phyloP scores from a whole-genome alignment of 2,888 invertebrate genomes.

The Rotaria magnacalcarata region DNA sequence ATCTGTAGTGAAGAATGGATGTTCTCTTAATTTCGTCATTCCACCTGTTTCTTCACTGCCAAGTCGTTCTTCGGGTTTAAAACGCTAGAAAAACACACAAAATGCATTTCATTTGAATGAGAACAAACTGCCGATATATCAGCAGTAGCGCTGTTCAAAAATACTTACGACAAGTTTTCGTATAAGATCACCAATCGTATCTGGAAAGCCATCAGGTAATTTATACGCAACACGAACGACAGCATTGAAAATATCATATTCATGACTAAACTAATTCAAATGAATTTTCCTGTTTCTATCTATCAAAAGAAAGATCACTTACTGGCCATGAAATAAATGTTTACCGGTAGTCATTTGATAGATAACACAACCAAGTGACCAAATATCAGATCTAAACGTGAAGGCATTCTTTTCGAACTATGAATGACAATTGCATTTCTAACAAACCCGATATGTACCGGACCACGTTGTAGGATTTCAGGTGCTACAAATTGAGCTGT shows the following conservation, averaged over 20 bases:
- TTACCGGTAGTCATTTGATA: constrained; percentile 92
- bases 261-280: constrained; percentile 65
- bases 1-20: constrained; percentile 71
- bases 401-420: no score
- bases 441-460: constrained; percentile 51
- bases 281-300: background rate
- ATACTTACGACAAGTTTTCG: background rate
- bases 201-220: constrained; percentile 78
- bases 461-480: constrained; percentile 71
- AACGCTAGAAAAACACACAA: constrained; percentile 57
- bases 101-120: no score
- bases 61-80: constrained; percentile 74
- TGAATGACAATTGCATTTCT: no score
- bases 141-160: no score
- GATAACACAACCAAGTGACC: constrained; percentile 93
- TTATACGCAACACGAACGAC: constrained; percentile 82
- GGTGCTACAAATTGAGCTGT: constrained; percentile 98
- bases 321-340: constrained; percentile 79
- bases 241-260: constrained; percentile 91
- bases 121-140: no score
- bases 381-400: constrained; percentile 71
- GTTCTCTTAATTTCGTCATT: constrained; percentile 66
- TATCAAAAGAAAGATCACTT: constrained; percentile 48
- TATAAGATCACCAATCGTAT: constrained; percentile 33
- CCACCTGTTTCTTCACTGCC: constrained; percentile 67